phyloP scores from a whole-genome alignment of 2,797 vertebrate species.

The Neomorphus geoffroyi region DNA sequence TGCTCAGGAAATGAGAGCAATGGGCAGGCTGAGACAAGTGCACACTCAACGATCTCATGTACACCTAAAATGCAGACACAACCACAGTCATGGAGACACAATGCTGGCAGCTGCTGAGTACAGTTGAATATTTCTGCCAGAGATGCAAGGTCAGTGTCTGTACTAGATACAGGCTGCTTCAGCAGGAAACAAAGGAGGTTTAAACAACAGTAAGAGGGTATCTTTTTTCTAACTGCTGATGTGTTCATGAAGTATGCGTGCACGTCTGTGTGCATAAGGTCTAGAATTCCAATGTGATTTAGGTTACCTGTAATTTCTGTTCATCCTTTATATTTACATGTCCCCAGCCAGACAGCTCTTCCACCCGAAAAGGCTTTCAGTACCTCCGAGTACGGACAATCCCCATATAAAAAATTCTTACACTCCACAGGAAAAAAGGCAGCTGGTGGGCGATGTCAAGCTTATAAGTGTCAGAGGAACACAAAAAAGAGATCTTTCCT shows the following conservation, averaged over 20 bases:
- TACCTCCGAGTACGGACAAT: neutral
- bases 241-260: neutral
- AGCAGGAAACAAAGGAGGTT: neutral
- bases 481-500: neutral
- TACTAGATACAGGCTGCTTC: neutral
- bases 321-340: neutral
- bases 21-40: neutral
- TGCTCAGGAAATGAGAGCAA: neutral
- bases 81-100: neutral
- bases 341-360: neutral
- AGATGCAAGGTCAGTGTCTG: accelerated
- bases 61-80: neutral
- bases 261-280: neutral
- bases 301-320: neutral
- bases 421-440: neutral
- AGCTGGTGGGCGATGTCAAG: neutral
- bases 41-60: accelerated
- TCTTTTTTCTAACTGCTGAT: neutral
- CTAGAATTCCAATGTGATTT: neutral
- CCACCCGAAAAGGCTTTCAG: neutral
- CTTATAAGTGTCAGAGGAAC: neutral
- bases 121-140: neutral
- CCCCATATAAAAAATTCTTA: neutral
- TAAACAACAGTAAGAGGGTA: neutral
- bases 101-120: neutral